Conservation (phyloP, 2,888 invertebrate species). For the Ametastegia equiseti region DNA sequence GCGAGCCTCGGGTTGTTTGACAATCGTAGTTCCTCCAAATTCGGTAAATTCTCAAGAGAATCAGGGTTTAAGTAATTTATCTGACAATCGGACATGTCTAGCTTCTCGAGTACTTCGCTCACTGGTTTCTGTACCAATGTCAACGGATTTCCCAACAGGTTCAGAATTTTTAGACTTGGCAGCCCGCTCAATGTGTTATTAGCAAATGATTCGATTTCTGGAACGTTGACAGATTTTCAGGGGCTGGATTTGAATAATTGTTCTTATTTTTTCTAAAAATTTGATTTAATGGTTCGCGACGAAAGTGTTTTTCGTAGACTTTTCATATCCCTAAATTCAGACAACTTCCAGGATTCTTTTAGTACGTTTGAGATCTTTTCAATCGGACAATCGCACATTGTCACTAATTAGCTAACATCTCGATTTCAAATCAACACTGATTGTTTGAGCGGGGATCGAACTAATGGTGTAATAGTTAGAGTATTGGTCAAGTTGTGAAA, state of each 20-base stretch:
- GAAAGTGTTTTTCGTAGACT: no score
- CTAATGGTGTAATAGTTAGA: not conserved
- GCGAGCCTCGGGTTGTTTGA: constrained; percentile 68
- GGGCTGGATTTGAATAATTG: not conserved
- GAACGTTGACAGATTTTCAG: not conserved
- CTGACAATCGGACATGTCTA: constrained; percentile 70
- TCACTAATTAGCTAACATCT: not conserved
- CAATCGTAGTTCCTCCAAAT: constrained; percentile 67
- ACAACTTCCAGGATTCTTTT: no score
- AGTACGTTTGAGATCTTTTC: no score
- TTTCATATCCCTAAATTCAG: no score
- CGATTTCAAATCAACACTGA: not conserved
- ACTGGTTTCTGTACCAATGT: constrained; percentile 63
- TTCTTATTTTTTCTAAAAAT: not conserved
- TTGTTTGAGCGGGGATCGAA: not conserved
- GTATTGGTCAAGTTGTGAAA: not conserved
- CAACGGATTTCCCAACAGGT: constrained; percentile 81
- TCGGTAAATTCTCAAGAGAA: constrained; percentile 65
- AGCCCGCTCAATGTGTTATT: constrained; percentile 82
- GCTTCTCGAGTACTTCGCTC: constrained; percentile 64
- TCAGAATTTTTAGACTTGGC: constrained; percentile 82
- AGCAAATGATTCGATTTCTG: constrained; percentile 79
- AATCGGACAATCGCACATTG: no score
- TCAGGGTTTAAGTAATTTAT: constrained; percentile 67
- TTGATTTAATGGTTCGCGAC: not conserved